Evolutionary conservation across 2,797 vertebrate species (phyloP).

Genomic region (Acomys russatus): DNA sequence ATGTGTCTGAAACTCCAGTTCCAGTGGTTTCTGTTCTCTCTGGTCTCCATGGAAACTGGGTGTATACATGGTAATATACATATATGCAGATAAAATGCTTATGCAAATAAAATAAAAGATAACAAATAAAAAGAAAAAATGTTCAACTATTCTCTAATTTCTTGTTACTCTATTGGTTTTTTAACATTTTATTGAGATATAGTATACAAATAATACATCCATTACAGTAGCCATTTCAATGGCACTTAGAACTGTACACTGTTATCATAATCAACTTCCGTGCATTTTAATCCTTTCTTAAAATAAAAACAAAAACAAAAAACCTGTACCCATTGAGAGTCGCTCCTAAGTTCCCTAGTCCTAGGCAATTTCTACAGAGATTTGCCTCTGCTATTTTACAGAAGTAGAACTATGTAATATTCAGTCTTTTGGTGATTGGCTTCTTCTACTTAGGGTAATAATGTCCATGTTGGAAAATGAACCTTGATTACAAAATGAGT

Average conservation of each 20-base stretch:
- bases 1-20: background rate
- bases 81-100: background rate
- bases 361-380: background rate
- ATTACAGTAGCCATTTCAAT: constrained; percentile 8
- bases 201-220: background rate
- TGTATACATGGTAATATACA: background rate
- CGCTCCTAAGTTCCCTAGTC: background rate
- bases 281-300: constrained; percentile 20
- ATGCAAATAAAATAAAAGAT: background rate
- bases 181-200: constrained; percentile 33
- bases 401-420: constrained; percentile 4
- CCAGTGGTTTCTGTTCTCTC: background rate
- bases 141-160: constrained; percentile 38
- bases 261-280: constrained; percentile 42
- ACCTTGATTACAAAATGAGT: constrained; percentile 10
- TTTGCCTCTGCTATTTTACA: constrained; percentile 53
- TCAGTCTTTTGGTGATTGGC: constrained; percentile 16
- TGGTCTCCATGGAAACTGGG: background rate
- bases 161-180: constrained; percentile 56
- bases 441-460: constrained; percentile 55
- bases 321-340: background rate
- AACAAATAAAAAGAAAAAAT: constrained; percentile 31
- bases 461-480: constrained; percentile 57
- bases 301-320: constrained; percentile 2
- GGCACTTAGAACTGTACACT: background rate